Evolutionary conservation across 2,113 vertebrate species (phyloP), one percentile per base, ranked within the genome.

Genomic region (Cathartes aura): DNA sequence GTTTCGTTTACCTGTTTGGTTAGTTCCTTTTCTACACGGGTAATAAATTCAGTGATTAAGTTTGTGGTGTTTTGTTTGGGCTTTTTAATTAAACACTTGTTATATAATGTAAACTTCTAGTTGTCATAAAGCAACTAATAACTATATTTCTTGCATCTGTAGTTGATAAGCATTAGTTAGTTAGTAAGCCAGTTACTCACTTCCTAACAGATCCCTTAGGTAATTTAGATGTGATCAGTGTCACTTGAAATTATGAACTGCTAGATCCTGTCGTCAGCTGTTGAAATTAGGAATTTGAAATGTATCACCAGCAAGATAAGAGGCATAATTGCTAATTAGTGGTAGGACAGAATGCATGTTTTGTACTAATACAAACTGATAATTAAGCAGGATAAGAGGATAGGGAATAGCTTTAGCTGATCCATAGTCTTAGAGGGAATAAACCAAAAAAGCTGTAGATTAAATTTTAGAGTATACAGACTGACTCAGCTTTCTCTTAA

Each of bases 371-470:
- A 67, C 63, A 95, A 94, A 90, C 66, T 92, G 96, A 91, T 97
- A 97, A 97, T 96, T 95, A 96, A 93, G 84, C 56, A 73, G 81
- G 43, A 48, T 96, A 94, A 97, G 30, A 93, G 87, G 90, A 94
- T 93, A 95, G 43, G 48, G 52, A 72, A 48, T 92, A 91, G 92
- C 84, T 94, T 87, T 85, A 76, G 93, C 84, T 96, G 92, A 91
- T 97, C 82, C 17, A 6, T 60, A 60, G 66, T 90, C 78, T 93
- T 96, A 94, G 24, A 90, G 53, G 27, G 36, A 97, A 82, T 94
- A 85, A 95, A 90, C 24, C 2, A 52, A 52, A 85, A 85, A 94
- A 91, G 36, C 90, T 73, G 74, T 85, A 48, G 92, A 91, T 89
- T 84, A 64, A 74, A 79, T 38, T 70, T 47, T 60, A 38, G 34